Percentiles rank a stretch among this genome's conserved stretches.
phyloP scores from a whole-genome alignment of 2,888 invertebrate species.

The Pseudanteris insignis region DNA sequence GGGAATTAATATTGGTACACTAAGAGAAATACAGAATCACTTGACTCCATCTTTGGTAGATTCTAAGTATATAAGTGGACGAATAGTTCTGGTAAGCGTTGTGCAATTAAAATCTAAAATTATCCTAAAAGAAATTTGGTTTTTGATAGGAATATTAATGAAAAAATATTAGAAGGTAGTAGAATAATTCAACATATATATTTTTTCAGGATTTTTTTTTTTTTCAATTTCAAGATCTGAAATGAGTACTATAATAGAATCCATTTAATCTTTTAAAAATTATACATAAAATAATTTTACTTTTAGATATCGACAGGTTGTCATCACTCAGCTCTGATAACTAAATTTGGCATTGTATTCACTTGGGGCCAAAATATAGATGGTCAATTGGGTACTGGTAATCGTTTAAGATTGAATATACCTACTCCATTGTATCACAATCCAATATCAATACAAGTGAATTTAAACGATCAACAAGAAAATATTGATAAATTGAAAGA shows the following conservation, averaged over 20 bases:
- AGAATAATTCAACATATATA: too few species aligned
- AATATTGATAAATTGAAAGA: constrained; percentile 5
- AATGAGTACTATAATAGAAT: too few species aligned
- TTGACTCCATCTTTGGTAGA: constrained; percentile 73
- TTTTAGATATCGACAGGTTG: constrained; percentile 74
- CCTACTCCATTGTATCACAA: constrained; percentile 70
- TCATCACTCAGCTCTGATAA: constrained; percentile 82
- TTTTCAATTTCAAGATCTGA: too few species aligned
- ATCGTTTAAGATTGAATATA: constrained; percentile 70
- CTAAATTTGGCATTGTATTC: constrained; percentile 77
- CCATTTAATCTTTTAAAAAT: constrained; percentile 9
- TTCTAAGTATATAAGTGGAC: constrained; percentile 71
- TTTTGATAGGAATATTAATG: too few species aligned
- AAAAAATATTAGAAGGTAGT: too few species aligned
- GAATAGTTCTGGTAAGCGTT: constrained; percentile 76
- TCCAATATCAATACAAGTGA: constrained; percentile 59
- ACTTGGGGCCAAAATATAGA: constrained; percentile 91
- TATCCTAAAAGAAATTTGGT: too few species aligned
- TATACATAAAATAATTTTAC: not conserved
- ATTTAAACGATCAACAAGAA: constrained; percentile 42
- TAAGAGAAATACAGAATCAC: constrained; percentile 66
- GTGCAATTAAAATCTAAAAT: too few species aligned
- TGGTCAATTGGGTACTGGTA: constrained; percentile 85
- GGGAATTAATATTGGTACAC: constrained; percentile 46
- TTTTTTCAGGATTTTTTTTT: too few species aligned